phyloP scores from a whole-genome alignment of 2,797 vertebrate species.

The Takifugu ocellatus region DNA sequence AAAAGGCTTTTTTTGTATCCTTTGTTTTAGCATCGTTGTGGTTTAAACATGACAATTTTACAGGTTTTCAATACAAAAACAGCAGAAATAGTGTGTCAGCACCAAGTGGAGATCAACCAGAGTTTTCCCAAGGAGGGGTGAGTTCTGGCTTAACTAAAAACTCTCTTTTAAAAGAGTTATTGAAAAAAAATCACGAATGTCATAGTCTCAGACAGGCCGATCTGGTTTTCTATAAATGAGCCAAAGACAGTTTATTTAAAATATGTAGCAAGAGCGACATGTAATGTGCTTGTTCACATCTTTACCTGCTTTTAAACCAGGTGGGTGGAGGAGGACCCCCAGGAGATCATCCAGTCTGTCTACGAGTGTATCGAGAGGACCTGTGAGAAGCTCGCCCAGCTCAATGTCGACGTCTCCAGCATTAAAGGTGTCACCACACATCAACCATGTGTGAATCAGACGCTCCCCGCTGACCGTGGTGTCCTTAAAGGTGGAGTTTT shows the following conservation, averaged over 20 bases:
- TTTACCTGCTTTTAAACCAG: conserved; percentile 60
- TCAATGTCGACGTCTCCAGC: conserved; percentile 83
- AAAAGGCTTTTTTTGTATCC: background rate
- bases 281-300: background rate
- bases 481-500: background rate
- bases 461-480: background rate
- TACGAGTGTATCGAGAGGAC: conserved; percentile 92
- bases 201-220: background rate
- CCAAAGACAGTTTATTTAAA: background rate
- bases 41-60: background rate
- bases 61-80: conserved; percentile 96
- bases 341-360: conserved; percentile 89
- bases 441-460: background rate
- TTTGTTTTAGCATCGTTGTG: background rate
- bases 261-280: background rate
- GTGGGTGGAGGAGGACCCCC: conserved; percentile 96
- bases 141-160: conserved; percentile 38
- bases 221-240: background rate
- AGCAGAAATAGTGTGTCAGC: conserved; percentile 87
- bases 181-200: background rate
- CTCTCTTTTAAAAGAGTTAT: no score
- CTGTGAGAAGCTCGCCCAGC: conserved; percentile 87
- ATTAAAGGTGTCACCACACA: conserved; percentile 82
- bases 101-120: conserved; percentile 94
- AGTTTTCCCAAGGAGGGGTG: conserved; percentile 95